Base-by-base conservation (phyloP, 2,888 invertebrate species). In the Chromoteleia sp. region DNA sequence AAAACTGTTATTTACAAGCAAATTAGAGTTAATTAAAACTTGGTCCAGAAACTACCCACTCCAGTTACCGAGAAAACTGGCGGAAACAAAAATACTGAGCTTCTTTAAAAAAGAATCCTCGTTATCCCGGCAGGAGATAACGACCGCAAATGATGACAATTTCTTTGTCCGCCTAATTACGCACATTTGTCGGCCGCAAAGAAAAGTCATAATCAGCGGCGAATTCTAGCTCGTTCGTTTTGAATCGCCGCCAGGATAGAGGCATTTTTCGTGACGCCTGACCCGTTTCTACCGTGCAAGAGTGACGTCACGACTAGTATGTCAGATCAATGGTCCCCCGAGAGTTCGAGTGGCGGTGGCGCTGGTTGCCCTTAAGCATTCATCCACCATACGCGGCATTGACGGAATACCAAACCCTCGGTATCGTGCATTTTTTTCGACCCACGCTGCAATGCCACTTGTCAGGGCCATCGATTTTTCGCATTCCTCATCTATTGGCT, bases 291-390 rank as follows among this genome's bases (percentile, higher is more conserved):
- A 81, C 82, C 78, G 85, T 83, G 83, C 80, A 77, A 43, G 52
- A 25, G 81, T 88, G 88, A 88, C 89, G 89, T 89, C 88, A 88
- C 80, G 36, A 77, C 81, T 81, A 83, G 84, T 85, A 87, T 86
- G 87, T 87, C 88, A 87, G 88, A 89, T 89, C 89, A 89, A 89
- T 89, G 89, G 87, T 88, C 88, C 83, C 86, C 84, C 74, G 84
- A 84, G 73, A 77, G 48, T 77, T 71, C 33, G 75, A 63, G 85
- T 84, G 84, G 84, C 86, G 86, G 74, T 83, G 83, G 80, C 83
- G 84, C 80, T 68, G 85, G 76, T 84, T 81, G 77, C 79, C 80
- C 82, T 82, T 67, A 71, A 65, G 58, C 81, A 67, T 79, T 76
- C 56, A 54, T 52, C 79, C 59, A 50, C 52, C 54, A 63, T 63